phyloP scores from a whole-genome alignment of 1,140 invertebrate species.

The Nymphalis io region DNA sequence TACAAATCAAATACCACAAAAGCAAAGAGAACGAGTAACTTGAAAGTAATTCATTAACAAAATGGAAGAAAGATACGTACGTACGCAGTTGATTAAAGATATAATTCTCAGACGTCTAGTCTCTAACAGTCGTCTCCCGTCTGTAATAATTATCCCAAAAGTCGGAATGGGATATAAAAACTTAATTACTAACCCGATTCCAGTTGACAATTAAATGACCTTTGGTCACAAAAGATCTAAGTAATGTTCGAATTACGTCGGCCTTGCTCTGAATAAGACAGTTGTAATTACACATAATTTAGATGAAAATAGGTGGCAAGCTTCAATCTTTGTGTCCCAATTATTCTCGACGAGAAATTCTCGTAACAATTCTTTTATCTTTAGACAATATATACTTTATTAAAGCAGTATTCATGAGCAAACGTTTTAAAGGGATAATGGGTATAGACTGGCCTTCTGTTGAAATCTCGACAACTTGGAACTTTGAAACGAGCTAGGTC shows the following conservation, averaged over 20 bases:
- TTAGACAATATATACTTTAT: not conserved
- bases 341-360: not conserved
- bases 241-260: not conserved
- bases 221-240: conserved; percentile 4
- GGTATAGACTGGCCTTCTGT: no score
- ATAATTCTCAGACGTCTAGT: no score
- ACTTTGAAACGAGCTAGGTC: no score
- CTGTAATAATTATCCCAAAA: not conserved
- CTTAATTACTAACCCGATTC: not conserved
- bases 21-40: no score
- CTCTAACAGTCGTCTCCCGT: not conserved
- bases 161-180: not conserved
- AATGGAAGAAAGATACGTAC: no score
- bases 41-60: no score
- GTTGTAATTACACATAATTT: conserved; percentile 2
- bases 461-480: no score
- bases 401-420: no score
- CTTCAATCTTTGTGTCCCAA: not conserved
- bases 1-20: no score
- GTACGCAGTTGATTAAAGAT: no score
- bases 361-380: not conserved
- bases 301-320: not conserved
- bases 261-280: conserved; percentile 3
- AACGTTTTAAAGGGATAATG: no score
- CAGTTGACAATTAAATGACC: conserved; percentile 1